Base-by-base conservation (phyloP, 1,140 invertebrate genomes). In the Drosophila ohnishii region DNA sequence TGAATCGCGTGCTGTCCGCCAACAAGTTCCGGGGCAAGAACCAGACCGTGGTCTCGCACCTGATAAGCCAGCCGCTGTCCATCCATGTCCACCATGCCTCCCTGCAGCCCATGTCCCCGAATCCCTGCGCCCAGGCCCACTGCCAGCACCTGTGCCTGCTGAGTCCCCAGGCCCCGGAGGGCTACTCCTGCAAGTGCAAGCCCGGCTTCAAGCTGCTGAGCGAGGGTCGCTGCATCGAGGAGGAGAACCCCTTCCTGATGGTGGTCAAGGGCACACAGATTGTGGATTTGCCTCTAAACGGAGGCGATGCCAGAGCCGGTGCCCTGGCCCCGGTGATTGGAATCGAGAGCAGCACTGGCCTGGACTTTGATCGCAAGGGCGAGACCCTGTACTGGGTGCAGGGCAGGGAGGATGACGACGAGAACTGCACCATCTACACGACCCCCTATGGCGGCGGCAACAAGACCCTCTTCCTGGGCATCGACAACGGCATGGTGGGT, bases 11-110 rank as follows among this genome's bases (percentile, higher is more conserved):
- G 5, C 84, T 97, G 0, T 97, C 96, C 0, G 97, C 97, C 1
- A 95, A 98, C 90, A 99, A 99, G 91, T 99, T 97, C 91, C 95
- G 95, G 70, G 98, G 97, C 4, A 93, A 94, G 13, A 98, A 99
- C 92, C 97, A 98, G 90, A 96, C 96, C 0, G 97, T 99, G 1
- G 97, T 98, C 3, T 98, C 97, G 0, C 98, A 99, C 92, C 92
- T 98, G 35, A 98, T 99, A 53, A 97, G 97, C 4, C 97, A 99
- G 92, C 98, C 98, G 0, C 92, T 99, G 2, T 98, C 97, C 4
- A 97, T 99, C 51, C 97, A 98, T 85, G 97, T 98, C 1, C 96
- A 98, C 84, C 98, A 99, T 92, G 96, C 97, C 2, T 95, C 97
- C 0, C 92, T 99, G n/a, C 98, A 99, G 90, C 98, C 97, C 1